Evolutionary conservation across 2,113 vertebrate species (phyloP), one percentile per base, ranked within the genome.

Genomic region (Micronisus gabar): DNA sequence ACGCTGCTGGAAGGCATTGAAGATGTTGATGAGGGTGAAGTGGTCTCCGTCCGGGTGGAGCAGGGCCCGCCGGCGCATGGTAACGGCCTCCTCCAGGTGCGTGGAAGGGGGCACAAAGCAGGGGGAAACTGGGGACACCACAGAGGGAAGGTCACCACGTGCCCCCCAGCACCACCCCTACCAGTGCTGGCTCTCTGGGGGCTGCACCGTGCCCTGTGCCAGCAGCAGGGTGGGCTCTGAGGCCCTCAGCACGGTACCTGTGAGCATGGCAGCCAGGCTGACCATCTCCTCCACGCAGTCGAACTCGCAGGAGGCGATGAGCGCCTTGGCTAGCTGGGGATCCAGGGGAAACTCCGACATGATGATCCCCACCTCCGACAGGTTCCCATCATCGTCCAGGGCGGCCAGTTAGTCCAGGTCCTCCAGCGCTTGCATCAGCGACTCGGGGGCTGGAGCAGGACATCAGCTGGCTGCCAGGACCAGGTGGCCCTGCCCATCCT

Each of bases 401-500:
- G 99, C 99, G 0, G 99, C 99, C 95, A 99, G 93, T 74, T 99
- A 99, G 95, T 99, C 99, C 95, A 99, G 95, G 85, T 99, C 99
- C 96, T 99, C 99, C 96, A 99, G 96, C 0, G 99, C 99, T 95
- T 99, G 99, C 99, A 99, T 99, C 85, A 99, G 96, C 0, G 99
- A 98, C 87, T 99, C 99, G 0, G 99, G 99, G 71, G 98, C 99
- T 99, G 88, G 18, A 11, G 65, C 14, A 48, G 52, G 61, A 66
- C 4, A 11, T 26, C 53, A 68, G 72, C 7, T 2, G 2, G 29
- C 14, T 13, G 27, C 34, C 61, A 8, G 58, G 20, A 75, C 16
- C 21, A 9, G 36, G 59, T 6, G 40, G 71, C 81, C 27, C 41
- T 30, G 30, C 36, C 62, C 32, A 23, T 5, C 21, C 29, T 5